Conservation (phyloP, 2,888 invertebrate species). For the Drosophila incognita region DNA sequence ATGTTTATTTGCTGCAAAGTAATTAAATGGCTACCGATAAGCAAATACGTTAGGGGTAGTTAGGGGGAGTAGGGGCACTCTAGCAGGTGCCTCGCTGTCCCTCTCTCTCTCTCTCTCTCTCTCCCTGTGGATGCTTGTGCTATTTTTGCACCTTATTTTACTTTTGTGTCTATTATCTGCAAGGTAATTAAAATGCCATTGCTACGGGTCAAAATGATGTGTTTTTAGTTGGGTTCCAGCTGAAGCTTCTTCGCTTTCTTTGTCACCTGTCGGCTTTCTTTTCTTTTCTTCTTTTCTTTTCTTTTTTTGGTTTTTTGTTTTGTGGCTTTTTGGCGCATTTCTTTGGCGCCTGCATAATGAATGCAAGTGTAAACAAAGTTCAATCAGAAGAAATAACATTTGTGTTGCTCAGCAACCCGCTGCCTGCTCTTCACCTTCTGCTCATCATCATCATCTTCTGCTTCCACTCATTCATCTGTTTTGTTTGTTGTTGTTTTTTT, state of each 20-base stretch:
- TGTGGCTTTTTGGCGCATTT: slow-evolving; percentile 9
- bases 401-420: neutral
- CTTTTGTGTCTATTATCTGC: neutral
- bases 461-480: neutral
- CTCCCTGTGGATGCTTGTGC: neutral
- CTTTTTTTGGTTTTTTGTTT: neutral
- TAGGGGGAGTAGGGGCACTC: neutral
- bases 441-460: neutral
- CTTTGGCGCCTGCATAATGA: slow-evolving; percentile 44
- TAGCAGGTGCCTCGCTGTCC: neutral
- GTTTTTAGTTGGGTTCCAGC: neutral
- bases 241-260: neutral
- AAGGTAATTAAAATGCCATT: neutral
- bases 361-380: slow-evolving; percentile 60
- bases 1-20: slow-evolving; percentile 69
- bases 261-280: slow-evolving; percentile 16
- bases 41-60: slow-evolving; percentile 37
- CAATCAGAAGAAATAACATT: slow-evolving; percentile 22
- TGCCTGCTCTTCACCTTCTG: neutral
- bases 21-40: slow-evolving; percentile 66
- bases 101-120: neutral
- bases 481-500: neutral
- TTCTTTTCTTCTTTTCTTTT: neutral
- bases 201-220: neutral
- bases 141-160: neutral